A percentile compares a stretch with the other conserved stretches of the same genome.
phyloP scores from a whole-genome alignment of 2,113 vertebrate species.

The Gavia stellata region DNA sequence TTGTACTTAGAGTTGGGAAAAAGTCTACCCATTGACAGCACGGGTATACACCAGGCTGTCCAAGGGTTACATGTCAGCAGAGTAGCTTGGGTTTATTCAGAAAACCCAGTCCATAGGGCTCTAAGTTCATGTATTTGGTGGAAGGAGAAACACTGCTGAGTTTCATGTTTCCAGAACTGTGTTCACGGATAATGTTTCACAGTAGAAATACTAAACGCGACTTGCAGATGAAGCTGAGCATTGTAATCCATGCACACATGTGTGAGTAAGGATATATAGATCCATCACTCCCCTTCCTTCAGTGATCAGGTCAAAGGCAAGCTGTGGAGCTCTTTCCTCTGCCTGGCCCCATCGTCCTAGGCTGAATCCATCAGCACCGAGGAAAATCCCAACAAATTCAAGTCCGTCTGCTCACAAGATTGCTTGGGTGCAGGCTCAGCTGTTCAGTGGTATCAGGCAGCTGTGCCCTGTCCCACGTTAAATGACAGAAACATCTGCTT shows the following conservation, averaged over 20 bases:
- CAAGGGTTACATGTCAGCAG: not conserved
- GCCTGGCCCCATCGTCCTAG: not conserved
- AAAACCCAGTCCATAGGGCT: not conserved
- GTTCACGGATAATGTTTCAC: not conserved
- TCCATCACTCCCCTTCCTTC: not conserved
- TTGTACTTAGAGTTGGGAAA: not conserved
- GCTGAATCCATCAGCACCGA: not conserved
- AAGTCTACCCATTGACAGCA: fast-evolving
- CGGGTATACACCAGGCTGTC: not conserved
- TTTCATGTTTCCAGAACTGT: not conserved
- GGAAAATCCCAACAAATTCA: not conserved
- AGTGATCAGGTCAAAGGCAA: not conserved
- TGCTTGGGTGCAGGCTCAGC: constrained; percentile 3
- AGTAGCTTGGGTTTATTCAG: not conserved
- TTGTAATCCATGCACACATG: fast-evolving
- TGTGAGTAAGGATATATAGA: not conserved
- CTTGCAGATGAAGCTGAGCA: not conserved
- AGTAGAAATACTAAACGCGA: not conserved
- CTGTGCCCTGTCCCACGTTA: not conserved
- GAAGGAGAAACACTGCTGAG: not conserved
- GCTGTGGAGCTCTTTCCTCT: not conserved
- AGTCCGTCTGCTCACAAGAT: not conserved
- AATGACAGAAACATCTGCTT: constrained; percentile 30
- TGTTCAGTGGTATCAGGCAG: not conserved
- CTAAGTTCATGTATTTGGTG: not conserved